Conservation (phyloP, 2,113 vertebrate species). For the Lutjanus erythropterus region DNA sequence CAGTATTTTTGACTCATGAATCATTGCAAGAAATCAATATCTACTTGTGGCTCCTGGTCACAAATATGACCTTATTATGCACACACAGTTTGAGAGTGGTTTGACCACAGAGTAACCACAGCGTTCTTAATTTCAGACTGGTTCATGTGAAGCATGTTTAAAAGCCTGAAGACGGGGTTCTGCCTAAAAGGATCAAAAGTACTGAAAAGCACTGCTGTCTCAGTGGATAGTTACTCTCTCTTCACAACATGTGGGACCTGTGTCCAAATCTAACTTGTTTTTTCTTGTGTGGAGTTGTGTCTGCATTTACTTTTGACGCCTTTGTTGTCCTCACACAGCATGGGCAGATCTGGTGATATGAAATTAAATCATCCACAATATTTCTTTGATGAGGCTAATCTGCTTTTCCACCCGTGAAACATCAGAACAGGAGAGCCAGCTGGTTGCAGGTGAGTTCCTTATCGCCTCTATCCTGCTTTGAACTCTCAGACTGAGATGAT, state of each 20-base stretch:
- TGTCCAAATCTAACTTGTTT: background rate
- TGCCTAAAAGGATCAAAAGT: background rate
- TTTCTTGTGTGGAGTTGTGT: background rate
- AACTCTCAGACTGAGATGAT: conserved; percentile 28
- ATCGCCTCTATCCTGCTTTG: conserved; percentile 33
- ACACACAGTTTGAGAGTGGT: background rate
- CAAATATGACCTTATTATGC: background rate
- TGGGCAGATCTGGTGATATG: background rate
- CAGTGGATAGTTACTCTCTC: background rate
- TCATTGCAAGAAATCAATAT: background rate
- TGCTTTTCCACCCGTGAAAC: background rate
- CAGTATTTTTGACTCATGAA: background rate
- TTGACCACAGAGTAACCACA: too few species aligned
- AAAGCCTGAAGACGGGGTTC: too few species aligned
- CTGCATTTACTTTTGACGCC: too few species aligned
- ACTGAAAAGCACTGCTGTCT: background rate
- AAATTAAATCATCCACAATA: background rate
- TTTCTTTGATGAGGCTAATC: background rate
- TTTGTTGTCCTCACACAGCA: background rate
- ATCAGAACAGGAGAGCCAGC: background rate
- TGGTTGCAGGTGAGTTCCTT: conserved; percentile 12
- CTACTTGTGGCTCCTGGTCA: background rate
- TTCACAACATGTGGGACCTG: background rate
- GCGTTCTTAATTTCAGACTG: too few species aligned
- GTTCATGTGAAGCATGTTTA: too few species aligned